Percentiles rank a stretch among this genome's conserved stretches.
phyloP scores from a whole-genome alignment of 2,113 vertebrate species.

The Pipa parva region DNA sequence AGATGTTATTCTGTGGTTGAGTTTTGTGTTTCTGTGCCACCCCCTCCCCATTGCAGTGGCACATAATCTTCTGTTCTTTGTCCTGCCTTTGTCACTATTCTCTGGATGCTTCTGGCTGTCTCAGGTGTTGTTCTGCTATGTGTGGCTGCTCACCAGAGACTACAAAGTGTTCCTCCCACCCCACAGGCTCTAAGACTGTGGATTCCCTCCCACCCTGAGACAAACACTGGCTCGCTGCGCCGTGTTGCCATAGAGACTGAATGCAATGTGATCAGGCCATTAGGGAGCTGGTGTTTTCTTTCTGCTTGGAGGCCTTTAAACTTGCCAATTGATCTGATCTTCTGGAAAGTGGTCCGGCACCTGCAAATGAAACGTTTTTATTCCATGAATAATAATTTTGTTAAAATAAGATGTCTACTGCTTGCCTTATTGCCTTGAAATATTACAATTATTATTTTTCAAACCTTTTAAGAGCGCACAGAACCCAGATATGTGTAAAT shows the following conservation, averaged over 20 bases:
- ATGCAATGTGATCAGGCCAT: slow-evolving; percentile 37
- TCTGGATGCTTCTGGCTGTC: background rate
- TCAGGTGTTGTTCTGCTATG: slow-evolving; percentile 27
- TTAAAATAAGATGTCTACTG: too few relatives aligned
- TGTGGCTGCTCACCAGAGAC: slow-evolving; percentile 31
- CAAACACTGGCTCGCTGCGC: slow-evolving; percentile 6
- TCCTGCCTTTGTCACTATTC: background rate
- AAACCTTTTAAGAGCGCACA: too few relatives aligned
- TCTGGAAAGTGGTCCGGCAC: background rate
- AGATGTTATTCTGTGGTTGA: too few relatives aligned
- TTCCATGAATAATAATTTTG: background rate
- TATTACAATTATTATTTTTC: too few relatives aligned
- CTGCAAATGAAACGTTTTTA: too few relatives aligned
- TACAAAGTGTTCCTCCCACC: slow-evolving; percentile 18
- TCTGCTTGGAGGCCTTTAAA: slow-evolving; percentile 8
- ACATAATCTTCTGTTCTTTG: background rate
- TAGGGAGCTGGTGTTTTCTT: slow-evolving; percentile 31
- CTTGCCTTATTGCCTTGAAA: too few relatives aligned
- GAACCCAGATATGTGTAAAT: too few relatives aligned
- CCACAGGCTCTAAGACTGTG: background rate
- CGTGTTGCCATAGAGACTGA: slow-evolving; percentile 25
- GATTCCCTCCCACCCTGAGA: slow-evolving; percentile 19
- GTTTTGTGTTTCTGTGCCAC: too few relatives aligned
- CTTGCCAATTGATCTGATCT: slow-evolving; percentile 10
- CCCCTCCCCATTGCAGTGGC: background rate